Percentiles rank a stretch among this genome's conserved stretches.
phyloP scores from a whole-genome alignment of 1,140 invertebrate genomes.

The Paraescarpia echinospica region DNA sequence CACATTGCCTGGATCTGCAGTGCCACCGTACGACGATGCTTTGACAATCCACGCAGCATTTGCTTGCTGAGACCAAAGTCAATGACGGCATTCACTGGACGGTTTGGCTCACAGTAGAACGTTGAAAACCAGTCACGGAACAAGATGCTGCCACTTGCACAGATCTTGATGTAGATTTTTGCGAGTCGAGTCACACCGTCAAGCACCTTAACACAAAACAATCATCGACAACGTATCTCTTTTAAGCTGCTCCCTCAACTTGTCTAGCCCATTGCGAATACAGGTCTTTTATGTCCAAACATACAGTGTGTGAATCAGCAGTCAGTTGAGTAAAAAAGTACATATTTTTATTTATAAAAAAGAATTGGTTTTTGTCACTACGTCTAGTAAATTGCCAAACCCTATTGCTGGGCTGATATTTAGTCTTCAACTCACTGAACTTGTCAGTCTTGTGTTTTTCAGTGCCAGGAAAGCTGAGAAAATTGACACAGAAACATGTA shows the following conservation, averaged over 20 bases:
- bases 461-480: too few relatives aligned
- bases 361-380: too few relatives aligned
- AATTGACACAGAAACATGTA: too few relatives aligned
- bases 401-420: too few relatives aligned
- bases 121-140: conserved; percentile 43
- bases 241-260: too few relatives aligned
- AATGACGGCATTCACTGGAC: conserved; percentile 35
- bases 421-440: background rate
- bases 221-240: background rate
- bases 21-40: conserved; percentile 25
- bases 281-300: too few relatives aligned
- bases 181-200: conserved; percentile 43
- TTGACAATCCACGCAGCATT: conserved; percentile 27
- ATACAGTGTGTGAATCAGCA: too few relatives aligned
- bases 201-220: conserved; percentile 40
- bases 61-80: conserved; percentile 37
- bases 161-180: conserved; percentile 43
- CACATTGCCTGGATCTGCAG: conserved; percentile 40
- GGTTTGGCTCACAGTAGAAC: conserved; percentile 40
- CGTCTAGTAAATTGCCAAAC: too few relatives aligned
- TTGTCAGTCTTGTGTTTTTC: too few relatives aligned
- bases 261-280: too few relatives aligned
- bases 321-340: too few relatives aligned
- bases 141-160: conserved; percentile 44
- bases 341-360: too few relatives aligned